Conservation (phyloP, 2,888 invertebrate genomes). For the Bombylius discolor region DNA sequence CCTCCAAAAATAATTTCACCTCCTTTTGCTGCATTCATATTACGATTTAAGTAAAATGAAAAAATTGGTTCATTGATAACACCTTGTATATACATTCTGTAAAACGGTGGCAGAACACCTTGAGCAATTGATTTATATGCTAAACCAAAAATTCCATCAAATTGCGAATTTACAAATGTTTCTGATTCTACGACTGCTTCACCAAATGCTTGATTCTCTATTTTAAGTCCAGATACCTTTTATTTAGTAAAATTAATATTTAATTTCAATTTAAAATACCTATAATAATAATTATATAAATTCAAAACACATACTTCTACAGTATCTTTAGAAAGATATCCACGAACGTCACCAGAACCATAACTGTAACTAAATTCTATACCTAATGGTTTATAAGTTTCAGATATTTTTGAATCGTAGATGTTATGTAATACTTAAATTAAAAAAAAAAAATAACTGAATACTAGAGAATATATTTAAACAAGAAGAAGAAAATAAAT, state of each 20-base stretch:
- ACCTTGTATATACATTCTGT: conserved; percentile 77
- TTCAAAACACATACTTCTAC: conserved; percentile 53
- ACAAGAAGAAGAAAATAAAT: conserved; percentile 1
- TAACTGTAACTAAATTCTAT: conserved; percentile 87
- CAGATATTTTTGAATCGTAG: conserved; percentile 79
- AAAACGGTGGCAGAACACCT: conserved; percentile 80
- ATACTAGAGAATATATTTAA: not conserved
- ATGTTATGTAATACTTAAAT: conserved; percentile 81
- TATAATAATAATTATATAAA: not conserved
- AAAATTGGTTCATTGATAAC: conserved; percentile 63
- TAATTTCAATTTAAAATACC: not conserved
- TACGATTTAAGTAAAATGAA: conserved; percentile 82
- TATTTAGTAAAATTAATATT: not conserved
- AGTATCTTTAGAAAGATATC: conserved; percentile 83
- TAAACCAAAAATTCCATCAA: conserved; percentile 96
- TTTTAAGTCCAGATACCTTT: conserved; percentile 61
- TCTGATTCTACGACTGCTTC: conserved; percentile 85
- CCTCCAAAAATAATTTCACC: conserved; percentile 92
- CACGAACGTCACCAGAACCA: conserved; percentile 91
- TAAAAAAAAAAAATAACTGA: not conserved
- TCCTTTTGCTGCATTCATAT: conserved; percentile 59
- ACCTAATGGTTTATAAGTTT: conserved; percentile 73
- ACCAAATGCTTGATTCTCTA: conserved; percentile 80
- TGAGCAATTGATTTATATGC: conserved; percentile 82
- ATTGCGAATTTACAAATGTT: conserved; percentile 97